These are phyloP conservation scores for Manduca sexta DNA, from an alignment of 1,140 invertebrate species.

Conservation along the genomic window DNA sequence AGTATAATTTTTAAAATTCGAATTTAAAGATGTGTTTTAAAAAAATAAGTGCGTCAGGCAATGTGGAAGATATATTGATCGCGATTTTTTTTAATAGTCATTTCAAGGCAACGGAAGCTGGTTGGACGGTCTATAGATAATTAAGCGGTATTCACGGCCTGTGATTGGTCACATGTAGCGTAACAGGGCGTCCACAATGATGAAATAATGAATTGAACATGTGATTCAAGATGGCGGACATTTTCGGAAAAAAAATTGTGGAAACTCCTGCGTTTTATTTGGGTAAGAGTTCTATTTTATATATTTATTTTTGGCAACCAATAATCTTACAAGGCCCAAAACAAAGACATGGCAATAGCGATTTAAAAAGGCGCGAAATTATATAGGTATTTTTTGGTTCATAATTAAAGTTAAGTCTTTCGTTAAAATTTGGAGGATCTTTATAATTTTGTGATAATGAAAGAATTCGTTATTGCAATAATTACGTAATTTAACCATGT, in stretches of 20 bases:
- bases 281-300: conserved; percentile 42
- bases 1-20: neutral
- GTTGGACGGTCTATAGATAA: conserved; percentile 36
- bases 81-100: conserved; percentile 28
- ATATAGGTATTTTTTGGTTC: too few species aligned
- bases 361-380: too few species aligned
- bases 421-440: too few species aligned
- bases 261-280: conserved; percentile 12
- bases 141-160: conserved; percentile 21
- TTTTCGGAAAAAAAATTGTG: conserved; percentile 39
- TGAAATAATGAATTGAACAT: conserved; percentile 52
- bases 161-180: conserved; percentile 63
- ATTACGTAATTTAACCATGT: too few species aligned
- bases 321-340: too few species aligned
- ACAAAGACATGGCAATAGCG: too few species aligned
- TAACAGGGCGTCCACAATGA: conserved; percentile 36
- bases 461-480: too few species aligned
- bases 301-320: conserved; percentile 9
- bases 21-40: neutral
- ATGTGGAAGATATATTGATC: conserved; percentile 16
- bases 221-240: conserved; percentile 64
- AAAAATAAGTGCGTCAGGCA: conserved; percentile 1
- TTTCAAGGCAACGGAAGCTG: conserved; percentile 16
- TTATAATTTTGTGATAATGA: too few species aligned
- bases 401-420: too few species aligned